These are phyloP conservation scores for Aricia artaxerxes DNA, from an alignment of 2,888 invertebrate species.

Conservation along the genomic window DNA sequence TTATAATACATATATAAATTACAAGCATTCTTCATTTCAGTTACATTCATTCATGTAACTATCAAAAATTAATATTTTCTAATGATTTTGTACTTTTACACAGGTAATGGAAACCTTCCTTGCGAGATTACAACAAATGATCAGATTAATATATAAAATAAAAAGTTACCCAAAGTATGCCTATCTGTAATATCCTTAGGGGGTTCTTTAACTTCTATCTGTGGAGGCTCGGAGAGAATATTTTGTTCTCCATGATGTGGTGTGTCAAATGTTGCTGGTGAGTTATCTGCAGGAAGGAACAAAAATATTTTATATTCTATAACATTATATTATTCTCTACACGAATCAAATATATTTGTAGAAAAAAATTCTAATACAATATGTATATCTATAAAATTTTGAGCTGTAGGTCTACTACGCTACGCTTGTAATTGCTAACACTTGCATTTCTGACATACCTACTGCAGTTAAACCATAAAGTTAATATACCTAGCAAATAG, in stretches of 20 bases:
- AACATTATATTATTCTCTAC: background rate
- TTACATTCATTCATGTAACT: too few species aligned
- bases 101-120: too few species aligned
- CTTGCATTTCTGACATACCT: too few species aligned
- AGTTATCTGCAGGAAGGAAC: constrained; percentile 79
- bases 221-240: constrained; percentile 52
- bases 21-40: too few species aligned
- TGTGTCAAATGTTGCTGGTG: constrained; percentile 97
- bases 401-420: too few species aligned
- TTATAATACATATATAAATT: too few species aligned
- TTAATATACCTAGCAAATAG: too few species aligned
- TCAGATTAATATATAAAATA: background rate
- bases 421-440: too few species aligned
- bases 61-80: background rate
- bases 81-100: background rate
- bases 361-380: too few species aligned
- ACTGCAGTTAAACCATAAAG: too few species aligned
- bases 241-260: constrained; percentile 80
- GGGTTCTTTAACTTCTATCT: constrained; percentile 47
- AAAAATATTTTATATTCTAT: background rate
- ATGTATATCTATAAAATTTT: too few species aligned
- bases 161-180: constrained; percentile 64
- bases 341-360: background rate
- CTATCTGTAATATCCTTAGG: constrained; percentile 63
- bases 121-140: background rate